A percentile compares a stretch with the other conserved stretches of the same genome.
phyloP scores from a whole-genome alignment of 1,140 invertebrate genomes.

The Drusus annulatus region DNA sequence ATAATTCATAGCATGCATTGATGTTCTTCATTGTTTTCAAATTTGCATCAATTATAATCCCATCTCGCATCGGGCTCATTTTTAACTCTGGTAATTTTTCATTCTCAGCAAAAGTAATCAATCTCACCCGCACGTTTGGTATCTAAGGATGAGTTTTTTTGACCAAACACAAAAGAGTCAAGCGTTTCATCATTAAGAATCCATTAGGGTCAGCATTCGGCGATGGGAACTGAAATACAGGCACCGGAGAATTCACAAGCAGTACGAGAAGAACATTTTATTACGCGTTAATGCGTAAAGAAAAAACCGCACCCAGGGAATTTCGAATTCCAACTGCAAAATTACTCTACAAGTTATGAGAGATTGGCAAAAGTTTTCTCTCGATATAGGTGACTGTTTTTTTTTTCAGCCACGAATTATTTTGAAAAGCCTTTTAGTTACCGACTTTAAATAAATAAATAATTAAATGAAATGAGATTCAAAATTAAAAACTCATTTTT shows the following conservation, averaged over 20 bases:
- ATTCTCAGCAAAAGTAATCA: slow-evolving; percentile 30
- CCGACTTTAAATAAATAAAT: no score
- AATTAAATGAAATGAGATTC: no score
- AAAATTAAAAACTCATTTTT: no score
- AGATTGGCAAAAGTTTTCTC: no score
- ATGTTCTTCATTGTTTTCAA: slow-evolving; percentile 30
- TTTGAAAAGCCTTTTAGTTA: no score
- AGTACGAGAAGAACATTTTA: slow-evolving; percentile 47
- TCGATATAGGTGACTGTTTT: no score
- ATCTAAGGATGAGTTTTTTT: slow-evolving; percentile 36
- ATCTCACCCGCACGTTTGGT: slow-evolving; percentile 1
- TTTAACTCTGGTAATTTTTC: slow-evolving; percentile 21
- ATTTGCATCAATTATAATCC: slow-evolving; percentile 44
- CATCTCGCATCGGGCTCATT: slow-evolving; percentile 34
- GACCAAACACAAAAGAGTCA: slow-evolving; percentile 39
- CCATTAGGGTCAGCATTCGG: slow-evolving; percentile 53
- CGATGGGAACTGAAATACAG: slow-evolving; percentile 42
- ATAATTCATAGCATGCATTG: slow-evolving; percentile 5
- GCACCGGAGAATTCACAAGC: slow-evolving; percentile 51
- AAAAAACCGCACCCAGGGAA: background rate
- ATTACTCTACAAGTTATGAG: no score
- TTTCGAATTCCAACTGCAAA: background rate
- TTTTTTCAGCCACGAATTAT: no score
- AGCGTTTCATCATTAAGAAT: slow-evolving; percentile 57
- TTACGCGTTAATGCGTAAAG: slow-evolving; percentile 54